These are phyloP conservation scores for Oxyura jamaicensis DNA, from an alignment of 2,113 vertebrate genomes.

Conservation along the genomic window DNA sequence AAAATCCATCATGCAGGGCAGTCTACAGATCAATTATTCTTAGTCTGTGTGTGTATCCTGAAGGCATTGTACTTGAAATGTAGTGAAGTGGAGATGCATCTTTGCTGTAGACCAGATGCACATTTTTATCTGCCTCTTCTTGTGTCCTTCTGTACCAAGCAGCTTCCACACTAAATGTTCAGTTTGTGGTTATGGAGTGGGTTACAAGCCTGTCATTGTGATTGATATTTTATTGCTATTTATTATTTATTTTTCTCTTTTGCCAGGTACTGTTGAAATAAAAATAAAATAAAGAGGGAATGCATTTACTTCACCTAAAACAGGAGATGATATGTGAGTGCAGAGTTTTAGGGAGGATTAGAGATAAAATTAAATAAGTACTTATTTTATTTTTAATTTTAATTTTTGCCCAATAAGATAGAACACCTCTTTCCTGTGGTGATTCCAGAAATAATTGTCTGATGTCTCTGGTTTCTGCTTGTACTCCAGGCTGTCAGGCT, in stretches of 20 bases:
- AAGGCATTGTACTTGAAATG: background rate
- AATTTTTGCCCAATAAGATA: background rate
- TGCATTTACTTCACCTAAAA: background rate
- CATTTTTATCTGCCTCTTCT: constrained; percentile 5
- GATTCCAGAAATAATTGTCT: background rate
- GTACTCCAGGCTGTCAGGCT: background rate
- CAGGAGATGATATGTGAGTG: background rate
- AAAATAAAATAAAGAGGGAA: background rate
- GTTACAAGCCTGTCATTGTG: background rate
- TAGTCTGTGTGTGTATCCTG: background rate
- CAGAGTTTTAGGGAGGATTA: background rate
- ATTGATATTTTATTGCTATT: background rate
- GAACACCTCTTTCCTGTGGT: background rate
- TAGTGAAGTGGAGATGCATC: background rate
- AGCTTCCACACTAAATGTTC: background rate
- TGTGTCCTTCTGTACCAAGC: background rate
- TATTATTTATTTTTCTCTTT: background rate
- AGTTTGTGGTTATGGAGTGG: background rate
- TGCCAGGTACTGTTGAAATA: background rate
- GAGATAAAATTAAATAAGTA: background rate
- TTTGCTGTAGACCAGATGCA: background rate
- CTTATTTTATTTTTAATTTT: background rate
- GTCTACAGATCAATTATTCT: background rate
- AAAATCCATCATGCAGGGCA: background rate
- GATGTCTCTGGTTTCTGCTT: background rate